Base-by-base conservation (phyloP, 2,888 invertebrate genomes). In the Temnothorax unifasciatus region DNA sequence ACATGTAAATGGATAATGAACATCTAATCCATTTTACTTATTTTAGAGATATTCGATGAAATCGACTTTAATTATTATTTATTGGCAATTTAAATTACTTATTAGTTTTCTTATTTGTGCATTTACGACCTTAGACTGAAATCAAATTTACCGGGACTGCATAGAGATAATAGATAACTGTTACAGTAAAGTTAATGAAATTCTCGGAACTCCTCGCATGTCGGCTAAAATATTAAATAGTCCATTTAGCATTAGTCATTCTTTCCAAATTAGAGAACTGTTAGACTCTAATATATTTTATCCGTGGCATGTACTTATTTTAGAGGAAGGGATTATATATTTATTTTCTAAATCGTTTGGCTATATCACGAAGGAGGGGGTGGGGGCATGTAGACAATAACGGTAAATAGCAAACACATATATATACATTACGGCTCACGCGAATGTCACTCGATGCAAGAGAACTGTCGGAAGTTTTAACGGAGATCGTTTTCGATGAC, bases 391-490 rank as follows among this genome's bases (percentile, higher is more conserved):
- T 38, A 63, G 11, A n/a, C 18, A 18, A 47, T 47, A 29, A 29
- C 1, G 3, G 29, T 50, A 68, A 68, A 68, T 68, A 68, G 44
- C 29, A 50, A 68, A 50, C 13, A 50, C 44, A 13, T 57, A 25
- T 3, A 25, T 3, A 59, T 29, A 59, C 1, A 68, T 64, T 41
- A 13, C 29, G 29, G 18, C 47, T 54, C 54, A 29, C 38, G 63
- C 38, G 57, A 21, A 73, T 52, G 11, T 57, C 61, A 25, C 63
- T n/a, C 34, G 76, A 61, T 47, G 38, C 41, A 18, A 47, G 44
- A 57, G 57, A 73, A 25, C 68, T 47, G 47, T 50, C 29, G 57
- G 25, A 9, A 73, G 57, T 73, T 52, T 57, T 73, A 57, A 21
- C 57, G 15, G 15, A 73, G 15, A 25, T 44, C 54, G 21, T 38